These are phyloP conservation scores for Coregonus suidteri DNA, from an alignment of 2,797 vertebrate genomes.

Conservation along the genomic window DNA sequence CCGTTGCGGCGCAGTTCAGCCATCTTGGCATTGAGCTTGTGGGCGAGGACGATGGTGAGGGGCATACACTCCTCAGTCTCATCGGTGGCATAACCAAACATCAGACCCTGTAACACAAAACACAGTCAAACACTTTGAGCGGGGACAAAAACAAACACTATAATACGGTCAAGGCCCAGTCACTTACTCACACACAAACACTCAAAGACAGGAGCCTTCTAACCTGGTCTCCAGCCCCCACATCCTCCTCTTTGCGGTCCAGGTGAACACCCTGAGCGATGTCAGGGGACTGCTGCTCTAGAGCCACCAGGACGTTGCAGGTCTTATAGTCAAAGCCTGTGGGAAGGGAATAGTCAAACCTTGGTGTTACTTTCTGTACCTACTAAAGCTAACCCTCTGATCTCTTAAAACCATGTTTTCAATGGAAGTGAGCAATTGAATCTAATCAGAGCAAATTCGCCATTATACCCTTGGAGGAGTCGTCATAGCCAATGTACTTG, in stretches of 20 bases:
- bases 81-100: slow-evolving; percentile 96
- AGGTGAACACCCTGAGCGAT: slow-evolving; percentile 94
- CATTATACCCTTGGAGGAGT: slow-evolving; percentile 89
- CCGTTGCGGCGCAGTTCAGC: slow-evolving; percentile 87
- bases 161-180: no score
- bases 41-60: slow-evolving; percentile 90
- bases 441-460: not conserved
- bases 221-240: slow-evolving; percentile 94
- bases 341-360: not conserved
- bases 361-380: not conserved
- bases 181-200: no score
- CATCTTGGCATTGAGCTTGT: slow-evolving; percentile 94
- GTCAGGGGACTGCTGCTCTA: slow-evolving; percentile 94
- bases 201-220: slow-evolving; percentile 8
- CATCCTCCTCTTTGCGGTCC: slow-evolving; percentile 90
- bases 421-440: not conserved
- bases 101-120: slow-evolving; percentile 81
- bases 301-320: slow-evolving; percentile 92
- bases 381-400: not conserved
- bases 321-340: slow-evolving; percentile 95
- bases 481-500: slow-evolving; percentile 91
- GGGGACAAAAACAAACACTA: no score
- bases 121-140: no score
- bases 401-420: not conserved
- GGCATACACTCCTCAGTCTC: slow-evolving; percentile 98